Percentiles rank a stretch among this genome's conserved stretches.
Conservation (phyloP, 2,888 invertebrate species). For the Elysia crispata region DNA sequence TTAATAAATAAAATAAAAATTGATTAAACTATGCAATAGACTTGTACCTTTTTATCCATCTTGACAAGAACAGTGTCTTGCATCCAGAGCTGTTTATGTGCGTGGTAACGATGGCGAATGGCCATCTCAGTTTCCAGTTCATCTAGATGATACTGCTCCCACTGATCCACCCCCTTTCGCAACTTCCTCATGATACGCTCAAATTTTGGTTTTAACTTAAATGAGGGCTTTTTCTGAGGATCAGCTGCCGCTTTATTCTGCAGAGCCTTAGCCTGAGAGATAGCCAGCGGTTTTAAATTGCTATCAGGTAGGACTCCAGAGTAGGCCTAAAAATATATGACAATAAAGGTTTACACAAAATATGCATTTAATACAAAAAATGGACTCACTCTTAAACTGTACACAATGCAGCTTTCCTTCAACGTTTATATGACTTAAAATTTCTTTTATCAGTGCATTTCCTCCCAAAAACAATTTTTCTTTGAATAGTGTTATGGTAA, state of each 20-base stretch:
- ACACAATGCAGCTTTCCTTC: too few species aligned
- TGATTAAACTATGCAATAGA: not conserved
- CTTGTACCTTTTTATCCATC: conserved; percentile 78
- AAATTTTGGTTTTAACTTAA: conserved; percentile 48
- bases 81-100: conserved; percentile 79
- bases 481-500: too few species aligned
- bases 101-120: conserved; percentile 79
- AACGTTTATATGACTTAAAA: too few species aligned
- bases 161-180: conserved; percentile 77
- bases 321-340: conserved; percentile 37
- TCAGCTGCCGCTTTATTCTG: conserved; percentile 22
- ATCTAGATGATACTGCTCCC: conserved; percentile 79
- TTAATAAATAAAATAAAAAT: not conserved
- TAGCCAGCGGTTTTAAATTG: conserved; percentile 46
- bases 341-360: too few species aligned
- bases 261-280: conserved; percentile 36
- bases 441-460: too few species aligned
- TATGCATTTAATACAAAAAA: too few species aligned
- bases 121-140: conserved; percentile 78
- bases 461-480: too few species aligned
- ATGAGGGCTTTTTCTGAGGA: conserved; percentile 23
- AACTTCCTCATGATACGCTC: conserved; percentile 56
- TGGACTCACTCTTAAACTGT: too few species aligned
- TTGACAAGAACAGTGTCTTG: conserved; percentile 79
- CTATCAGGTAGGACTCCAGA: conserved; percentile 34